These are phyloP conservation scores for Manis pentadactyla DNA, from an alignment of 2,797 vertebrate species.

Conservation along the genomic window DNA sequence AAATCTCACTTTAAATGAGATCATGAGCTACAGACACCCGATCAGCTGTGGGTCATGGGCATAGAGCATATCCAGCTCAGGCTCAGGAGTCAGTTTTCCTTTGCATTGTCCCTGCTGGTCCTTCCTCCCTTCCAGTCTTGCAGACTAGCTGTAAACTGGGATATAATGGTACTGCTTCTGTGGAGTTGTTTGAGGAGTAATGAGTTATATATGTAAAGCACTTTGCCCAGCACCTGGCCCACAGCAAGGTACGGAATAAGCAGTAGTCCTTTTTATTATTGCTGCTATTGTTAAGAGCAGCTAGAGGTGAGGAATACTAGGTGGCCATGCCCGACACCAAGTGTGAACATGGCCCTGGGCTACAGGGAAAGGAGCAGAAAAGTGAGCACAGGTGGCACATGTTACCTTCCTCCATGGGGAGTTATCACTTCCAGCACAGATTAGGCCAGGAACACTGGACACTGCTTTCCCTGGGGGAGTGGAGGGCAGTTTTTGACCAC, in stretches of 20 bases:
- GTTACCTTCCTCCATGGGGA: background rate
- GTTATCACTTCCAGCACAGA: background rate
- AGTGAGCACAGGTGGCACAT: background rate
- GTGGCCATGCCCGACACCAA: background rate
- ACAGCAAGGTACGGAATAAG: background rate
- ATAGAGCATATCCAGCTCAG: background rate
- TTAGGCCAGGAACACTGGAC: background rate
- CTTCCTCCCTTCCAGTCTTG: background rate
- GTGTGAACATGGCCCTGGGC: background rate
- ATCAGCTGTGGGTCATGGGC: background rate
- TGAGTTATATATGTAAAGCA: background rate
- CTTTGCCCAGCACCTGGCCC: background rate
- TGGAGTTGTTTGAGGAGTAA: background rate
- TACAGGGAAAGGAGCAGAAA: background rate
- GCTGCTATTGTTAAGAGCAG: background rate
- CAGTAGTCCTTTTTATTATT: background rate
- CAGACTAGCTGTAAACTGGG: background rate
- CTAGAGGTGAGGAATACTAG: background rate
- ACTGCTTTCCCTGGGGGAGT: background rate
- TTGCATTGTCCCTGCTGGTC: background rate
- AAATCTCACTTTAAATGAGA: conserved; percentile 25
- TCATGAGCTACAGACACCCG: background rate
- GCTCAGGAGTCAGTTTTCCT: background rate
- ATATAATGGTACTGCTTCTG: background rate
- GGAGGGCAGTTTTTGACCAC: background rate